phyloP scores from a whole-genome alignment of 1,140 invertebrate genomes.

The Lamellibrachia luymesi region DNA sequence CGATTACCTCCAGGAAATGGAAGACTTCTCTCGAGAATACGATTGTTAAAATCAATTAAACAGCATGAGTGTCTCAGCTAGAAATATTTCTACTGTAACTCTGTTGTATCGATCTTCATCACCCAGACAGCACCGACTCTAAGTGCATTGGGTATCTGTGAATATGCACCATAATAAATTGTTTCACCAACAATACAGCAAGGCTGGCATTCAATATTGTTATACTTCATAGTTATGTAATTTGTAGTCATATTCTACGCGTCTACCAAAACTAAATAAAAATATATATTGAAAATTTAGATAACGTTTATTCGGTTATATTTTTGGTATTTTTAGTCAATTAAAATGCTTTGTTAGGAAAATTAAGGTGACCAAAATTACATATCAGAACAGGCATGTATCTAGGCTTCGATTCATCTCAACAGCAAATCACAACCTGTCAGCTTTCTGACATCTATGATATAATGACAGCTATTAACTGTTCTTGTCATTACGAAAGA shows the following conservation, averaged over 20 bases:
- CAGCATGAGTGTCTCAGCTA: neutral
- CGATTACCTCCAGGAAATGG: neutral
- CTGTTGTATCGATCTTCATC: neutral
- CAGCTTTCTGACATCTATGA: too few species aligned
- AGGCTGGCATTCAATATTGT: neutral
- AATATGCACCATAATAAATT: neutral
- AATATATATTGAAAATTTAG: too few species aligned
- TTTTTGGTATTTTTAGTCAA: too few species aligned
- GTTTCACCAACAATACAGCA: neutral
- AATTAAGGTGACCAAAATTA: too few species aligned
- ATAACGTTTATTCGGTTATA: neutral
- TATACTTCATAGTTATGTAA: too few species aligned
- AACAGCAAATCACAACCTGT: neutral
- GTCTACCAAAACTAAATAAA: too few species aligned
- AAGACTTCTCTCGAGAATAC: neutral
- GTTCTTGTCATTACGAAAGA: neutral
- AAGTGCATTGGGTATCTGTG: neutral
- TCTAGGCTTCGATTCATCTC: too few species aligned
- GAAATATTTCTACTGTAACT: neutral
- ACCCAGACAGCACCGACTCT: neutral
- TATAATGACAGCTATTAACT: neutral
- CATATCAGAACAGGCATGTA: too few species aligned
- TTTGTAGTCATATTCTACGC: too few species aligned
- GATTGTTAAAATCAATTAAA: neutral
- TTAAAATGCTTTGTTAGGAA: too few species aligned